phyloP scores from a whole-genome alignment of 2,888 invertebrate species.

The Cephus runcator region DNA sequence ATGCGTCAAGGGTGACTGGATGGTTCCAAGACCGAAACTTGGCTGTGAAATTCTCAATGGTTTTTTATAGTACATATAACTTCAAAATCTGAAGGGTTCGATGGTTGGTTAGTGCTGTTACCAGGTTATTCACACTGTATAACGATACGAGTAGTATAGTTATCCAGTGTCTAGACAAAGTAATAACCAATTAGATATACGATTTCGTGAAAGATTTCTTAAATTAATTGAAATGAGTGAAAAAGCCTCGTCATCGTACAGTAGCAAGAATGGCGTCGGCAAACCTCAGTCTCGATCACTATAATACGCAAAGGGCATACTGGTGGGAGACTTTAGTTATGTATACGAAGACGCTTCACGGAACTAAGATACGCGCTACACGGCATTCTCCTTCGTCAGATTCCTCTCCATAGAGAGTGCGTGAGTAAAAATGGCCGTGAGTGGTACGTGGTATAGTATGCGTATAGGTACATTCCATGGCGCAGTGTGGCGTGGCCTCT shows the following conservation, averaged over 20 bases:
- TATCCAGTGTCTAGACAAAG: not conserved
- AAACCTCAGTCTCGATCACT: not conserved
- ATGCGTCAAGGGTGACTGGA: not conserved
- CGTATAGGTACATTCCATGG: conserved; percentile 2
- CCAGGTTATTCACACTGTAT: not conserved
- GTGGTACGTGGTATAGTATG: not conserved
- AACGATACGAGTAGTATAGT: not conserved
- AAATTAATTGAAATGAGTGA: not conserved
- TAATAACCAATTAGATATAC: not conserved
- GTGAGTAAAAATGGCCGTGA: not conserved
- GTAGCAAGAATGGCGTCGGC: not conserved
- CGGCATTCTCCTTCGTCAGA: not conserved
- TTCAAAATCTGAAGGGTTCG: not conserved
- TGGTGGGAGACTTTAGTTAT: not conserved
- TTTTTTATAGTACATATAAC: not conserved
- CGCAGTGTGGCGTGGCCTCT: conserved; percentile 3
- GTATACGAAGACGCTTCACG: not conserved
- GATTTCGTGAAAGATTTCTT: not conserved
- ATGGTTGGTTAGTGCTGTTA: not conserved
- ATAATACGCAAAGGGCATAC: not conserved
- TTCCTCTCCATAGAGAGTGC: not conserved
- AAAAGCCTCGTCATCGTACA: not conserved
- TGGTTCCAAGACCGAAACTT: not conserved
- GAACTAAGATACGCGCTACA: not conserved
- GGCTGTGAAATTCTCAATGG: not conserved